These are phyloP conservation scores for Zosterops lateralis DNA, from an alignment of 2,113 vertebrate species.

Conservation along the genomic window DNA sequence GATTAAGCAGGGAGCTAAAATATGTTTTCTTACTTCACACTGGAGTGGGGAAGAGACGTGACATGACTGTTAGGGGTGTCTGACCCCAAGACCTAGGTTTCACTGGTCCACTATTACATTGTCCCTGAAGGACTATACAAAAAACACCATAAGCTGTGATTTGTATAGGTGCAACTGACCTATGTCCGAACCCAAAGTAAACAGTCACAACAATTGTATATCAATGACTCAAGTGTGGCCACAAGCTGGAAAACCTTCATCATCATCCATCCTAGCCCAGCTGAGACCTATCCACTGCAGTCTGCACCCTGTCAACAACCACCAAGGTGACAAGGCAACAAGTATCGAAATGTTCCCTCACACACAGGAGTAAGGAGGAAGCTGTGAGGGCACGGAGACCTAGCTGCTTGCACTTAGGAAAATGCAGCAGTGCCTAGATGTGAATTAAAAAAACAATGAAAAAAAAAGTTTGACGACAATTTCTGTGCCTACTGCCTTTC, in stretches of 20 bases:
- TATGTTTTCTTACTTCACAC: neutral
- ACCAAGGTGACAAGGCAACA: neutral
- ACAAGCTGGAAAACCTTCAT: neutral
- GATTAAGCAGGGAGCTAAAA: neutral
- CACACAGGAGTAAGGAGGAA: neutral
- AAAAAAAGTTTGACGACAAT: fast-evolving
- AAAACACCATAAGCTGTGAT: neutral
- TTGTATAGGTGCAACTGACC: neutral
- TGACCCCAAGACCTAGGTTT: neutral
- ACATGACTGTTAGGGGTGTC: neutral
- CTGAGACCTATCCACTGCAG: neutral
- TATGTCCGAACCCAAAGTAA: neutral
- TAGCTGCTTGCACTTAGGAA: neutral
- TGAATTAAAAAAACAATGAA: neutral
- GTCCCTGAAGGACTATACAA: neutral
- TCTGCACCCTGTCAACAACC: neutral
- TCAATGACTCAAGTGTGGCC: neutral
- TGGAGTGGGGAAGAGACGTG: neutral
- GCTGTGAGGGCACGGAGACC: neutral
- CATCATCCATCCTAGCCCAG: neutral
- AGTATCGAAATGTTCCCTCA: neutral
- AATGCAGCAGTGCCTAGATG: neutral
- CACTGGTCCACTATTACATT: neutral
- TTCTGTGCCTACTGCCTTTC: neutral
- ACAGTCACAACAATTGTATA: neutral